These are phyloP conservation scores for Peromyscus melanophrys DNA, from an alignment of 2,797 vertebrate genomes.

Conservation along the genomic window DNA sequence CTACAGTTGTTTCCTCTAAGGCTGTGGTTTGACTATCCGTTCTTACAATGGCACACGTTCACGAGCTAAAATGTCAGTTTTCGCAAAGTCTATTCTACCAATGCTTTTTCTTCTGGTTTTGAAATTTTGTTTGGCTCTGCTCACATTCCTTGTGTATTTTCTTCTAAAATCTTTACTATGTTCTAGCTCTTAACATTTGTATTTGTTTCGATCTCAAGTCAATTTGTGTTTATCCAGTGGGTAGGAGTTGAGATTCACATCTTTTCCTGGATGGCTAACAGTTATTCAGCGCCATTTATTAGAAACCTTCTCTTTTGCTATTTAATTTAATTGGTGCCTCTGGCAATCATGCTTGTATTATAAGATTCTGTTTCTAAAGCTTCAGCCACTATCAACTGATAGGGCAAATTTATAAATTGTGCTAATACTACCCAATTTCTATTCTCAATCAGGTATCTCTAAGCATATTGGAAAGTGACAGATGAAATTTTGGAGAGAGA, in stretches of 20 bases:
- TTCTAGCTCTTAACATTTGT: not conserved
- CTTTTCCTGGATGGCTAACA: not conserved
- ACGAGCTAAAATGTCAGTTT: not conserved
- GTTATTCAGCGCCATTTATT: not conserved
- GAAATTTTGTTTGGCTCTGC: not conserved
- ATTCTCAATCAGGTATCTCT: not conserved
- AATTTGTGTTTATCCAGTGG: not conserved
- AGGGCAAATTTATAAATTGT: not conserved
- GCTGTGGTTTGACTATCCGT: not conserved
- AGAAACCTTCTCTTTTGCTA: not conserved
- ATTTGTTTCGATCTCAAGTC: not conserved
- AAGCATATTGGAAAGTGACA: not conserved
- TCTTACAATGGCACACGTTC: not conserved
- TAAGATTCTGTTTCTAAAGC: not conserved
- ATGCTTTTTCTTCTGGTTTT: not conserved
- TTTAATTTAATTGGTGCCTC: not conserved
- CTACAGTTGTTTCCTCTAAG: not conserved
- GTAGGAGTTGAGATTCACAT: not conserved
- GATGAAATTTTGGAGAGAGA: not conserved
- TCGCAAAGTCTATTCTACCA: not conserved
- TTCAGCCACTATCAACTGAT: not conserved
- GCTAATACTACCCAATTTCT: not conserved
- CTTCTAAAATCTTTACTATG: not conserved
- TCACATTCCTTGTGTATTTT: not conserved
- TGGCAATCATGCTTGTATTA: not conserved